Conservation (phyloP, 2,888 invertebrate genomes). For the Trypoxylon attenuatum region DNA sequence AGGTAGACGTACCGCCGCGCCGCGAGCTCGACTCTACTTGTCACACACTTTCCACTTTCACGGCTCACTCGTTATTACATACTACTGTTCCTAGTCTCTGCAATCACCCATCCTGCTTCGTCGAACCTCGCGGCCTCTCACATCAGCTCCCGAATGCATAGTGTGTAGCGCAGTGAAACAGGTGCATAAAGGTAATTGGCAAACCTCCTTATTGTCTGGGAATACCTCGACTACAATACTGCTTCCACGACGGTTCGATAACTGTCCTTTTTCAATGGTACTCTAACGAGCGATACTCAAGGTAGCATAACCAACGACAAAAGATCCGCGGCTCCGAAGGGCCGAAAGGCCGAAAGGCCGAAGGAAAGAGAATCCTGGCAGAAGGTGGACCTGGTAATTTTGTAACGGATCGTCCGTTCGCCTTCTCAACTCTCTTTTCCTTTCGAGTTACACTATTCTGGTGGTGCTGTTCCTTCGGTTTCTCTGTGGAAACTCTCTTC, state of each 20-base stretch:
- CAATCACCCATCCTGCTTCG: too few relatives aligned
- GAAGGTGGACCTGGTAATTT: slow-evolving; percentile 41
- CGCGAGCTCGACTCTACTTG: too few relatives aligned
- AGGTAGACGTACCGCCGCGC: too few relatives aligned
- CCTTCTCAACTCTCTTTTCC: background rate
- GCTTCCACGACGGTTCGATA: slow-evolving; percentile 41
- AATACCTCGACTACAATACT: background rate
- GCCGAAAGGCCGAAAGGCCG: background rate
- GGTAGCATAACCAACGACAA: slow-evolving; percentile 37
- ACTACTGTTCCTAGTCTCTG: too few relatives aligned
- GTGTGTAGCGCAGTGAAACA: too few relatives aligned
- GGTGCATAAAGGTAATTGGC: too few relatives aligned
- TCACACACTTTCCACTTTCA: too few relatives aligned
- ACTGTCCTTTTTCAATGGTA: slow-evolving; percentile 39
- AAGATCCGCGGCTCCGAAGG: slow-evolving; percentile 27
- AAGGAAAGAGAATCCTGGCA: background rate
- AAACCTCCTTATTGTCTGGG: too few relatives aligned
- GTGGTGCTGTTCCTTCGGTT: slow-evolving; percentile 21
- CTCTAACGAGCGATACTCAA: slow-evolving; percentile 55
- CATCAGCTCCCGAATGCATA: too few relatives aligned
- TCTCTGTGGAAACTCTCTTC: slow-evolving; percentile 43
- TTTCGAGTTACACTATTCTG: background rate
- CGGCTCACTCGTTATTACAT: too few relatives aligned
- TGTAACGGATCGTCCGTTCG: slow-evolving; percentile 25
- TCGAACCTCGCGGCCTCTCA: too few relatives aligned